phyloP scores from a whole-genome alignment of 2,888 invertebrate genomes.

The Merodon equestris region DNA sequence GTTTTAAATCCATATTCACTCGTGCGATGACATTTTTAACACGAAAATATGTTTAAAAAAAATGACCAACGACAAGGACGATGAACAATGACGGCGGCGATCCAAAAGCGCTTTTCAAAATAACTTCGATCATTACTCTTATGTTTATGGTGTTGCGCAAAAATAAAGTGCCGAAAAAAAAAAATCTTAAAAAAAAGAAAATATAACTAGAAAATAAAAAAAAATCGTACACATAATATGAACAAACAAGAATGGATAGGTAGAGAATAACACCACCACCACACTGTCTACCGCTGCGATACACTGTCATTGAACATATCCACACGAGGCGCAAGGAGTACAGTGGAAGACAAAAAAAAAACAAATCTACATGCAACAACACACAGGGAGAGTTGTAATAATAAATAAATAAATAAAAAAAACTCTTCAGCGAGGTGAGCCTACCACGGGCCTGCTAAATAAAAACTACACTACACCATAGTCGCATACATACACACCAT shows the following conservation, averaged over 20 bases:
- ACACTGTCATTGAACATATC: conserved; percentile 31
- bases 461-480: no score
- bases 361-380: conserved; percentile 15
- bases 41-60: no score
- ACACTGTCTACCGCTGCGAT: conserved; percentile 40
- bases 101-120: conserved; percentile 53
- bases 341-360: conserved; percentile 27
- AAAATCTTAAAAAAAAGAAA: conserved; percentile 58
- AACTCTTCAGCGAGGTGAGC: conserved; percentile 28
- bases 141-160: conserved; percentile 61
- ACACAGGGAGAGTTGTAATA: conserved; percentile 8
- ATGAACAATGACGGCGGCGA: conserved; percentile 38
- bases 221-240: conserved; percentile 43
- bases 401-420: conserved; percentile 62
- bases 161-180: conserved; percentile 55
- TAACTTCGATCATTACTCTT: conserved; percentile 65
- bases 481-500: no score
- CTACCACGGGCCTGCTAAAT: conserved; percentile 35
- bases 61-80: conserved; percentile 52
- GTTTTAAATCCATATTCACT: no score
- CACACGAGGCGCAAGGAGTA: background rate
- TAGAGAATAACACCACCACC: conserved; percentile 41
- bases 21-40: no score
- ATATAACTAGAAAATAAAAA: conserved; percentile 48
- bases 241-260: conserved; percentile 54